Conservation (phyloP, 1,140 invertebrate species). For the Drosophila takahashii region DNA sequence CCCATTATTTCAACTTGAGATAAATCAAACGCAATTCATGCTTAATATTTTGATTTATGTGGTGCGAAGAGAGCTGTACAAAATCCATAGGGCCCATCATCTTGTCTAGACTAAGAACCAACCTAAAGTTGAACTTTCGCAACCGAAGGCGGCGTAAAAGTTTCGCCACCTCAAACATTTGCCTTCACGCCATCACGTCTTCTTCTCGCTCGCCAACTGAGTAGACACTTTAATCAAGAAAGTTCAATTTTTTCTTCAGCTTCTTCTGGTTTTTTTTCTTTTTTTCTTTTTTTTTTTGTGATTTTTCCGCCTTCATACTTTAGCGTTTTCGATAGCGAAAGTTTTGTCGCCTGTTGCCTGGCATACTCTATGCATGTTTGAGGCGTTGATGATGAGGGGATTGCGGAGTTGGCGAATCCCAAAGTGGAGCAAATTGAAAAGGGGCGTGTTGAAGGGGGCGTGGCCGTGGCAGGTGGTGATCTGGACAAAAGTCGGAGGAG, state of each 20-base stretch:
- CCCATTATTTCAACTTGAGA: too few species aligned
- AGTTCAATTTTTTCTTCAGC: not conserved
- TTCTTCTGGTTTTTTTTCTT: not conserved
- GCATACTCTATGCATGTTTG: not conserved
- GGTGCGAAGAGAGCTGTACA: conserved; percentile 42
- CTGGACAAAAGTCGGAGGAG: conserved; percentile 13
- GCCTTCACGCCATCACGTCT: not conserved
- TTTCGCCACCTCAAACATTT: conserved; percentile 10
- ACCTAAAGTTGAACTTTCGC: conserved; percentile 72
- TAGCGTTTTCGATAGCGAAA: conserved; percentile 23
- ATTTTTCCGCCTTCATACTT: not conserved
- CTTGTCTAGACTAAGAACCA: conserved; percentile 65
- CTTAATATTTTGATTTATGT: not conserved
- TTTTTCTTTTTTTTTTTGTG: not conserved
- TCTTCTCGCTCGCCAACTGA: not conserved
- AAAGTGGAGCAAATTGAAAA: conserved; percentile 51
- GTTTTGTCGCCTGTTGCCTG: conserved; percentile 58
- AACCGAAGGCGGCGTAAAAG: conserved; percentile 31
- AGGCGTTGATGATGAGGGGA: conserved; percentile 1
- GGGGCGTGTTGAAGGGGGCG: conserved; percentile 34
- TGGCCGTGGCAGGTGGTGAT: conserved; percentile 6
- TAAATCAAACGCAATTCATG: not conserved
- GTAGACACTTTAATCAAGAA: conserved; percentile 11
- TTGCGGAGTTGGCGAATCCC: not conserved
- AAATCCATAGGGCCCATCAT: conserved; percentile 15